Percentiles rank a stretch among this genome's conserved stretches.
Conservation (phyloP, 2,797 vertebrate genomes). For the Vireo griseus region DNA sequence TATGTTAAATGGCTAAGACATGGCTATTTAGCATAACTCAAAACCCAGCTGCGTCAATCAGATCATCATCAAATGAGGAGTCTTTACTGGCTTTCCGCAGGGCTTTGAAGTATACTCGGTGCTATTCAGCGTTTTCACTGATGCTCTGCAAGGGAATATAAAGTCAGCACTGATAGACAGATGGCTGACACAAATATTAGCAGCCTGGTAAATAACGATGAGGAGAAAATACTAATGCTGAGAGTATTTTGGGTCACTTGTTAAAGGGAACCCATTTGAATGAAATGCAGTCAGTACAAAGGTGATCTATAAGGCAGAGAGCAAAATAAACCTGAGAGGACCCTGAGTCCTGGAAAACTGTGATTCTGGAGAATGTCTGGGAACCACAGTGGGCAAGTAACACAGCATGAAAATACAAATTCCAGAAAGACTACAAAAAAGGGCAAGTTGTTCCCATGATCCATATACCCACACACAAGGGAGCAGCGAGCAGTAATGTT, state of each 20-base stretch:
- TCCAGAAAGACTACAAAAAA: neutral
- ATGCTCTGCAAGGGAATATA: constrained; percentile 41
- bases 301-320: neutral
- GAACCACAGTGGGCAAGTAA: neutral
- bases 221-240: constrained; percentile 10
- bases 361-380: neutral
- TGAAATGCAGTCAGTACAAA: neutral
- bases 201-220: constrained; percentile 36
- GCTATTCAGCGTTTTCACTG: constrained; percentile 56
- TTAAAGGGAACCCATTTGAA: neutral
- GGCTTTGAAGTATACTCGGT: constrained; percentile 34
- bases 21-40: constrained; percentile 54
- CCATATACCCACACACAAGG: neutral
- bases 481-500: neutral
- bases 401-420: neutral
- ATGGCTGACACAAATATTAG: constrained; percentile 64
- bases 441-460: neutral
- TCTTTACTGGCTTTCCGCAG: constrained; percentile 42
- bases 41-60: constrained; percentile 58
- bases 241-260: constrained; percentile 19
- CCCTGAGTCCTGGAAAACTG: neutral
- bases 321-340: neutral
- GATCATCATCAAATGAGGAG: constrained; percentile 52
- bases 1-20: constrained; percentile 39
- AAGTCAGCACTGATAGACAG: constrained; percentile 55